Base-by-base conservation (phyloP, 2,888 invertebrate genomes). In the Archips crataeganus region DNA sequence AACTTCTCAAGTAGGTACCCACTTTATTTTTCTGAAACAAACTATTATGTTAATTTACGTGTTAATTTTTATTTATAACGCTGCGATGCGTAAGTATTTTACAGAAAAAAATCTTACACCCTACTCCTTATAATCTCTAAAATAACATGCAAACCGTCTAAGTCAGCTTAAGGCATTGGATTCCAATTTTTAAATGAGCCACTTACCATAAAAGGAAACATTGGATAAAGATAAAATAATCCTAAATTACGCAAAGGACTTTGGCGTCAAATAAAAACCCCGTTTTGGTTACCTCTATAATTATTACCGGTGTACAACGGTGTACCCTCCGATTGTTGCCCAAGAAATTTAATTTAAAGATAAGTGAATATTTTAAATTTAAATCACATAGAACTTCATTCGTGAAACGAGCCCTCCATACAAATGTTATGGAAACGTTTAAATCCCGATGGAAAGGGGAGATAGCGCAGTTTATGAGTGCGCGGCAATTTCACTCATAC, bases 351-450 rank as follows among this genome's bases (percentile, higher is more conserved):
- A 51, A 66, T n/a, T 15, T 54, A 9, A 49, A 51, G 67, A 67
- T 60, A 71, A 61, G 51, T 61, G 60, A 61, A 23, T 61, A 61
- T 54, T 59, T 34, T 51, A 60, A 65, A 71, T 66, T 45, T 32
- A 32, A 61, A 66, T 71, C 71, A 54, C 66, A 71, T 61, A 71
- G 42, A 59, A 51, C 15, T 71, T 69, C 1, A 64, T 51, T 59
- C 60, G 32, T 34, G 32, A 66, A 45, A 66, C 61, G 42, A 42
- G 11, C 34, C 23, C 32, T 51, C 49, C 42, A 51, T 60, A 51
- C 42, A 32, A 60, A 71, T 39, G 11, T 5, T 45, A 42, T 54
- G 51, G 32, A 70, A 11, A 36, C 47, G 60, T 47, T 67, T 63
- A 63, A 57, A 57, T 54, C 54, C 15, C 10, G 34, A 70, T 39